Conservation (phyloP, 2,797 vertebrate species). For the Helicolenus hilgendorfi region DNA sequence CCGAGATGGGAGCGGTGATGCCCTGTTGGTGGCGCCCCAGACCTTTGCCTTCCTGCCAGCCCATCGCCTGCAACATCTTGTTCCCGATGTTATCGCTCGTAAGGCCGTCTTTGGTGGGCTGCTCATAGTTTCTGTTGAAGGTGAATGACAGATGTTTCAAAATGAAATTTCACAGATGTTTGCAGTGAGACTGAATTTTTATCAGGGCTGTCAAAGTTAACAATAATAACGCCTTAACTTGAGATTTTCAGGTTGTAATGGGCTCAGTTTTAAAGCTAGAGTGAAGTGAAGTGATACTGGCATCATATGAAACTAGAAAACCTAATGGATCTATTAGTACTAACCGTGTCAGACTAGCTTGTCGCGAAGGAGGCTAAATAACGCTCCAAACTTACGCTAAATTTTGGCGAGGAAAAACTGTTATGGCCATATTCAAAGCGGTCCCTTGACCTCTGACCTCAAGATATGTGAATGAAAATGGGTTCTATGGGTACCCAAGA, state of each 20-base stretch:
- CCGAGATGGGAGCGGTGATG: constrained; percentile 95
- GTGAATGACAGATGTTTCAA: background rate
- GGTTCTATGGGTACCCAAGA: fast-evolving
- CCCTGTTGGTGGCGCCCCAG: constrained; percentile 95
- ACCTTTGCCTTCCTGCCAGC: constrained; percentile 95
- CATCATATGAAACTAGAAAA: fast-evolving
- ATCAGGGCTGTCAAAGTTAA: too few relatives aligned
- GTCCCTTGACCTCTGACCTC: too few relatives aligned
- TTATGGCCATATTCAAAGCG: too few relatives aligned
- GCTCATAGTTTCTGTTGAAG: constrained; percentile 92
- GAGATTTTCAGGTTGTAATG: fast-evolving
- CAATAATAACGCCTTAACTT: too few relatives aligned
- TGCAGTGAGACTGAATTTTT: background rate
- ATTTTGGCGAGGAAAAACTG: too few relatives aligned
- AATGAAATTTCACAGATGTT: background rate
- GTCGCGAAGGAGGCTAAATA: fast-evolving
- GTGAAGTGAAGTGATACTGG: too few relatives aligned
- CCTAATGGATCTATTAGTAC: fast-evolving
- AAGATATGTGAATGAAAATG: too few relatives aligned
- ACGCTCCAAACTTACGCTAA: fast-evolving
- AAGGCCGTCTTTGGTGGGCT: constrained; percentile 95
- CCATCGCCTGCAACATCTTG: constrained; percentile 97
- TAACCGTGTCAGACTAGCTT: fast-evolving
- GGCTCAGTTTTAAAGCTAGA: too few relatives aligned
- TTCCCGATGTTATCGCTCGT: constrained; percentile 96